Percentiles rank a stretch among this genome's conserved stretches.
phyloP scores from a whole-genome alignment of 2,113 vertebrate species.

The Anthoscopus minutus region DNA sequence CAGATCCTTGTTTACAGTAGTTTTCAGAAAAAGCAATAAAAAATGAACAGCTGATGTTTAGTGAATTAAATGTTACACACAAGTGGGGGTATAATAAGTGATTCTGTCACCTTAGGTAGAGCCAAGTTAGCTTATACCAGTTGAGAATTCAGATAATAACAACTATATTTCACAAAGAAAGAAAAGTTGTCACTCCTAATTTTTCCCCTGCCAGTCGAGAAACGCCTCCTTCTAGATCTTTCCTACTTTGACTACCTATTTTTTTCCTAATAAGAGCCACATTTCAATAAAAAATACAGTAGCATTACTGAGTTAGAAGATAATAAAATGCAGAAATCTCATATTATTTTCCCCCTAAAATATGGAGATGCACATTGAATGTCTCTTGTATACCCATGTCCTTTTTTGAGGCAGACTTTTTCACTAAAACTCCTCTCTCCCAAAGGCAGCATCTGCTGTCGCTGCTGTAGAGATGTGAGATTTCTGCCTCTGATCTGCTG shows the following conservation, averaged over 20 bases:
- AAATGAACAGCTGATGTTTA: not conserved
- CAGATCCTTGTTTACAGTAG: not conserved
- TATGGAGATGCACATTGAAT: not conserved
- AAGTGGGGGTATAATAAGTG: not conserved
- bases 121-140: not conserved
- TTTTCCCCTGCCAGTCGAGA: not conserved
- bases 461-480: not conserved
- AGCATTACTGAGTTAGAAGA: not conserved
- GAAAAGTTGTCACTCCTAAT: not conserved
- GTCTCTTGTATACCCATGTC: not conserved
- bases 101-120: not conserved
- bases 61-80: not conserved
- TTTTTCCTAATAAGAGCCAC: not conserved
- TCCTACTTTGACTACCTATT: not conserved
- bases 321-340: not conserved
- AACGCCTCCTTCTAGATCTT: not conserved
- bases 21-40: not conserved
- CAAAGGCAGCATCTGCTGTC: slow-evolving; percentile 10
- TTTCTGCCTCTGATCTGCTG: not conserved
- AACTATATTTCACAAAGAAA: not conserved
- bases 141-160: not conserved
- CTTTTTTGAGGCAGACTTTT: not conserved
- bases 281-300: not conserved
- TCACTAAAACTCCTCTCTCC: not conserved
- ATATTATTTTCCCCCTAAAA: not conserved